Percentiles rank a stretch among this genome's conserved stretches.
Conservation (phyloP, 1,140 invertebrate genomes). For the Drosophila melanica region DNA sequence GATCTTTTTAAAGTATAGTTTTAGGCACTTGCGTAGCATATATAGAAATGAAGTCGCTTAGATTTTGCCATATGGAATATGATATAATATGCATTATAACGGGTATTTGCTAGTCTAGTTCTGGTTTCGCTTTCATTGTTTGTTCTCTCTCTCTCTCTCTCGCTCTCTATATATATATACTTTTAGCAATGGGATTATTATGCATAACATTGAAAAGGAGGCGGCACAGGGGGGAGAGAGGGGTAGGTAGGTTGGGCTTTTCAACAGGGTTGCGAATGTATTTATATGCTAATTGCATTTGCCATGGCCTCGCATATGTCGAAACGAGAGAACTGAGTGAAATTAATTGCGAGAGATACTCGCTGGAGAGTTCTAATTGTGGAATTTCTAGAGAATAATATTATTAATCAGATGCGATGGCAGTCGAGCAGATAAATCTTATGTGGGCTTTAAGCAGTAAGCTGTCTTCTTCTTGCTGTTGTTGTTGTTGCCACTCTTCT, state of each 20-base stretch:
- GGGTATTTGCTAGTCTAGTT: conserved; percentile 28
- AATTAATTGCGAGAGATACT: conserved; percentile 38
- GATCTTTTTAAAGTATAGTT: neutral
- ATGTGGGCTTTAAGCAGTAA: neutral
- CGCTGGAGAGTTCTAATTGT: conserved; percentile 26
- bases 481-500: too few relatives aligned
- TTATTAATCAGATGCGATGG: neutral
- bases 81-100: neutral
- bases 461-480: too few relatives aligned
- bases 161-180: too few relatives aligned
- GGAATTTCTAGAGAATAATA: conserved; percentile 17
- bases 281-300: conserved; percentile 69
- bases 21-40: neutral
- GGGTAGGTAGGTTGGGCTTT: conserved; percentile 5
- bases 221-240: too few relatives aligned
- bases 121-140: conserved; percentile 6
- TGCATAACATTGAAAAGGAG: conserved; percentile 19
- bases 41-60: too few relatives aligned
- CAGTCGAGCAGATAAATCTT: neutral
- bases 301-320: conserved; percentile 28
- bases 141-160: neutral
- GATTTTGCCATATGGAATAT: neutral
- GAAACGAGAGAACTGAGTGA: conserved; percentile 13
- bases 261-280: conserved; percentile 49
- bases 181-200: conserved; percentile 22